These are phyloP conservation scores for Lasiurus borealis DNA, from an alignment of 2,113 vertebrate genomes.

Conservation along the genomic window DNA sequence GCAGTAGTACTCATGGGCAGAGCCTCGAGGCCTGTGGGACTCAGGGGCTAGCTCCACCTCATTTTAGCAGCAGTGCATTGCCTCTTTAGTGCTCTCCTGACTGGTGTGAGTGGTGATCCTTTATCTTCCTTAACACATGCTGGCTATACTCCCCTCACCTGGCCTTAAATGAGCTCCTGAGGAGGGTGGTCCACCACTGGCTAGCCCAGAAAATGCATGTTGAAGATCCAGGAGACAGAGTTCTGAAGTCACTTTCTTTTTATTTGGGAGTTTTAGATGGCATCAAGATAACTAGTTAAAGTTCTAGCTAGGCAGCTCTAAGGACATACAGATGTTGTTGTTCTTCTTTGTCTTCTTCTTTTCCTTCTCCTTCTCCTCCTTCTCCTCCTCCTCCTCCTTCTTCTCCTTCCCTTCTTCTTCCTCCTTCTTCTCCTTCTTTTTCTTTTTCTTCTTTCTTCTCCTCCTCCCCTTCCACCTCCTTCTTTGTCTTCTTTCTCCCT, in stretches of 20 bases:
- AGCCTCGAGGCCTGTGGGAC: background rate
- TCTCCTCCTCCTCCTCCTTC: too few species aligned
- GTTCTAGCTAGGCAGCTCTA: background rate
- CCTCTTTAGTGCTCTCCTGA: background rate
- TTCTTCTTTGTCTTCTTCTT: too few species aligned
- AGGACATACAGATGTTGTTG: background rate
- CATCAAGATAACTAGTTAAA: background rate
- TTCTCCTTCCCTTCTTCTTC: too few species aligned
- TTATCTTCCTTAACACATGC: background rate
- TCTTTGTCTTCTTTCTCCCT: too few species aligned
- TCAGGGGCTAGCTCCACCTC: background rate
- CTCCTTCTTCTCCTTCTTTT: too few species aligned
- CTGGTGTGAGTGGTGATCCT: background rate
- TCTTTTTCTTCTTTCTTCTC: rapidly evolving
- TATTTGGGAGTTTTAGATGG: background rate
- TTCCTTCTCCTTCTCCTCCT: too few species aligned
- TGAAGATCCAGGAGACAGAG: background rate
- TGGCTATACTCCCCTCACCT: background rate
- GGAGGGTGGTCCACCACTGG: background rate
- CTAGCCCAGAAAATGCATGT: background rate
- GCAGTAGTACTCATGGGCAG: background rate
- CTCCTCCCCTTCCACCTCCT: too few species aligned
- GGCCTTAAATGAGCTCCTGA: background rate
- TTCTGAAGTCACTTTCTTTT: background rate
- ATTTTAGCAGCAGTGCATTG: background rate